These are phyloP conservation scores for Chamaea fasciata DNA, from an alignment of 2,113 vertebrate genomes.

Conservation along the genomic window DNA sequence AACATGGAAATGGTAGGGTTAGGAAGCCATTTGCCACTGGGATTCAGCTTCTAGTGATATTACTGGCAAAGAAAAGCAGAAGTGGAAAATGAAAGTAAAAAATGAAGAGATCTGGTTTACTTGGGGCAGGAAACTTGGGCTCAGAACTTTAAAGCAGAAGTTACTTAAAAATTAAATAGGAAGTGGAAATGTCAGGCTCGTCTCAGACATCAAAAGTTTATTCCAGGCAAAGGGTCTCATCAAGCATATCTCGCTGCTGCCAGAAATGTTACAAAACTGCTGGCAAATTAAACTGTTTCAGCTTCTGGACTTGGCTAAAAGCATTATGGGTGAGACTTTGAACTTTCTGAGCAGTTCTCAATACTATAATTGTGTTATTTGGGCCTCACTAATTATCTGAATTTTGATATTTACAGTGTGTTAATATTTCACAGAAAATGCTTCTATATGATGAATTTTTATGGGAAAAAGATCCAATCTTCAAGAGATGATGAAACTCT, in stretches of 20 bases:
- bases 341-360: background rate
- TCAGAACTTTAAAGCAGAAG: constrained; percentile 12
- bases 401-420: background rate
- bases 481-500: background rate
- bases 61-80: background rate
- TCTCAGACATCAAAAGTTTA: background rate
- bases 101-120: background rate
- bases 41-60: background rate
- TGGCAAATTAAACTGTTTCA: background rate
- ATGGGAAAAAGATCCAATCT: background rate
- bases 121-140: background rate
- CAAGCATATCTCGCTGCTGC: background rate
- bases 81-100: constrained; percentile 48
- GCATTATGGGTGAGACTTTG: background rate
- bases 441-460: background rate
- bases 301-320: background rate
- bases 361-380: background rate
- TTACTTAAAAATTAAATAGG: constrained; percentile 20
- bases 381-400: background rate
- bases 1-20: background rate
- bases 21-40: background rate
- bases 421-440: background rate
- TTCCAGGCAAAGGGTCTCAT: background rate
- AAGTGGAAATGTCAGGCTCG: background rate
- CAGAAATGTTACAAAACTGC: background rate